Evolutionary conservation across 2,797 vertebrate species (phyloP), one percentile per base, ranked within the genome.

Genomic region (Lemur catta): DNA sequence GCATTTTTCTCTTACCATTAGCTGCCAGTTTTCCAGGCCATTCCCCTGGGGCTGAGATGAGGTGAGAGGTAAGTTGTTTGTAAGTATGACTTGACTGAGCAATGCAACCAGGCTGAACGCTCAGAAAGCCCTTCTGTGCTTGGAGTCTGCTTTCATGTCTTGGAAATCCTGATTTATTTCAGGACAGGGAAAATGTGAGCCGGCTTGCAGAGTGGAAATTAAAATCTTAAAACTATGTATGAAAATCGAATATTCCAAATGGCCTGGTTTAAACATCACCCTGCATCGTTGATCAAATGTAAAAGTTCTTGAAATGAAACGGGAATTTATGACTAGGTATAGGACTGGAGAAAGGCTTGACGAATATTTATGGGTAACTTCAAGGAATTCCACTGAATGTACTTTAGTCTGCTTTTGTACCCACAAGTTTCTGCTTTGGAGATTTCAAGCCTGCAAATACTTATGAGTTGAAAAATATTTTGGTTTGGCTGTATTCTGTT

Each of bases 11-110:
- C 81, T 97, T 97, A 97, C 96, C 97, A 0, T 97, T 98, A 98
- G 94, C 95, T 98, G 98, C 97, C 98, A 98, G 97, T 97, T 98
- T 98, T 98, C 98, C 97, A 97, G 97, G 96, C 97, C 97, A 95
- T 87, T 91, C 86, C 84, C n/a, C 20, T n/a, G 91, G 95, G 94
- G 97, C 78, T 7, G 41, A 97, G 98, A 98, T 98, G 98, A 98
- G 97, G 97, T 98, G 98, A 98, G 98, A 98, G 97, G 94, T 96
- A 98, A 97, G 89, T 98, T 95, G 93, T 98, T 98, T 98, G 97
- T 98, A 97, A 95, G 93, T 97, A 96, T 75, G 76, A 84, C 97
- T 98, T 98, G 97, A 97, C 97, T 97, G 98, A 98, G 93, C 87
- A 80, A 12, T 61, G 84, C 76, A 93, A 94, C 94, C 91, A 97